A percentile compares a stretch with the other conserved stretches of the same genome.
Evolutionary conservation across 2,888 invertebrate species (phyloP).

Genomic region (Heliconius aoede): DNA sequence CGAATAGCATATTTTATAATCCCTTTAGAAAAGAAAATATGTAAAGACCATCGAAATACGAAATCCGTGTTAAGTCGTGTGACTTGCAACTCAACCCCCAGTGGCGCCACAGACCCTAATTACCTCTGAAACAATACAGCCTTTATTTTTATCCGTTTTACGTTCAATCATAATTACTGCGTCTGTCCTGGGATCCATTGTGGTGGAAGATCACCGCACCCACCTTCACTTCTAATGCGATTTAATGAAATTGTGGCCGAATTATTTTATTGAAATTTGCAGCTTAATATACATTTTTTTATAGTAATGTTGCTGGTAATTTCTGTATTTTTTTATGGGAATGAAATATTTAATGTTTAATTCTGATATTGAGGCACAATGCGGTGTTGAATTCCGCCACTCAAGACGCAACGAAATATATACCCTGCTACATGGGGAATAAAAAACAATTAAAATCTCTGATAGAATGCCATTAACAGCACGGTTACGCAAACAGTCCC

Average conservation of each 20-base stretch:
- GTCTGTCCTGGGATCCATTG: conserved; percentile 72
- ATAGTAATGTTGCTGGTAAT: background rate
- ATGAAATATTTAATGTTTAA: no score
- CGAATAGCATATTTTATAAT: background rate
- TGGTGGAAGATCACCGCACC: conserved; percentile 69
- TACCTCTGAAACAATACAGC: conserved; percentile 79
- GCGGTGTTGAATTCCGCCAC: no score
- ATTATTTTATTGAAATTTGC: conserved; percentile 21
- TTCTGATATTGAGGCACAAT: no score
- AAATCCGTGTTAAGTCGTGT: conserved; percentile 52
- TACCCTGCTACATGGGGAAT: background rate
- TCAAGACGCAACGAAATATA: no score
- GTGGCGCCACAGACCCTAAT: conserved; percentile 82
- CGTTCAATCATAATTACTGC: conserved; percentile 83
- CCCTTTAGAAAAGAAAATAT: conserved; percentile 28
- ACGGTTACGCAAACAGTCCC: conserved; percentile 42
- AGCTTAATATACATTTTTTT: background rate
- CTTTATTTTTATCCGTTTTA: conserved; percentile 82
- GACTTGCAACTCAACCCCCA: conserved; percentile 72
- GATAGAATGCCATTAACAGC: conserved; percentile 17
- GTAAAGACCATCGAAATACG: conserved; percentile 46
- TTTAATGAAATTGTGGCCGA: conserved; percentile 41
- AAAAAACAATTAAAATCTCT: conserved; percentile 12
- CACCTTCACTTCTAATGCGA: conserved; percentile 58
- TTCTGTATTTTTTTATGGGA: background rate